A percentile compares a stretch with the other conserved stretches of the same genome.
These are phyloP conservation scores for Heteropelma amictum DNA, from an alignment of 2,888 invertebrate species.

Conservation along the genomic window DNA sequence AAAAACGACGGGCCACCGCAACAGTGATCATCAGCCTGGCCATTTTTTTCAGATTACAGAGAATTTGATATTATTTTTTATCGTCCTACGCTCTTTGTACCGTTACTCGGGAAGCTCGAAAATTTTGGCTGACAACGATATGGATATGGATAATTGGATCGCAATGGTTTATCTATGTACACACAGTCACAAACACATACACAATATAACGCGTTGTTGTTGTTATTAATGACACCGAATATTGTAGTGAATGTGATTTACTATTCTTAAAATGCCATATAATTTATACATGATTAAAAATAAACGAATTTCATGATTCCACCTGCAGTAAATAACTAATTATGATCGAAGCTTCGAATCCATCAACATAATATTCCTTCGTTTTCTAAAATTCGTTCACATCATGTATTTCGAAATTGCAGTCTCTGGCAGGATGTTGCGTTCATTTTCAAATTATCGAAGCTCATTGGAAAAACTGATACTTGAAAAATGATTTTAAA, in stretches of 20 bases:
- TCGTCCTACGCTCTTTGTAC: background rate
- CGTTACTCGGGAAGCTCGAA: background rate
- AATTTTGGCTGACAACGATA: background rate
- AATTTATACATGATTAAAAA: conserved; percentile 42
- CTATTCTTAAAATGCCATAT: conserved; percentile 42
- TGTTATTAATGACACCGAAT: conserved; percentile 15
- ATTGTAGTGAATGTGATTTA: conserved; percentile 35
- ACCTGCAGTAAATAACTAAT: too few species aligned
- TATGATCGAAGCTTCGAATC: too few species aligned
- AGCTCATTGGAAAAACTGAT: too few species aligned
- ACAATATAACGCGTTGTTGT: too few species aligned
- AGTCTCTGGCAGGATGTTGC: too few species aligned
- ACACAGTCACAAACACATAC: background rate
- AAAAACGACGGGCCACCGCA: conserved; percentile 7
- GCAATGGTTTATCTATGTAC: background rate
- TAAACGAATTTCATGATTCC: conserved; percentile 43
- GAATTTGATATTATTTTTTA: background rate
- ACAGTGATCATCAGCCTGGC: background rate
- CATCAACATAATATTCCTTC: too few species aligned
- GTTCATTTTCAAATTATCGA: too few species aligned
- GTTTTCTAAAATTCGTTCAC: too few species aligned
- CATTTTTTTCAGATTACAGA: background rate
- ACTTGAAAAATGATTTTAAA: too few species aligned
- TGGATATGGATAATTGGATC: background rate
- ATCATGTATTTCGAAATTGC: too few species aligned